Percentiles rank a stretch among this genome's conserved stretches.
These are phyloP conservation scores for Notechis scutatus DNA, from an alignment of 2,113 vertebrate species.

Conservation along the genomic window DNA sequence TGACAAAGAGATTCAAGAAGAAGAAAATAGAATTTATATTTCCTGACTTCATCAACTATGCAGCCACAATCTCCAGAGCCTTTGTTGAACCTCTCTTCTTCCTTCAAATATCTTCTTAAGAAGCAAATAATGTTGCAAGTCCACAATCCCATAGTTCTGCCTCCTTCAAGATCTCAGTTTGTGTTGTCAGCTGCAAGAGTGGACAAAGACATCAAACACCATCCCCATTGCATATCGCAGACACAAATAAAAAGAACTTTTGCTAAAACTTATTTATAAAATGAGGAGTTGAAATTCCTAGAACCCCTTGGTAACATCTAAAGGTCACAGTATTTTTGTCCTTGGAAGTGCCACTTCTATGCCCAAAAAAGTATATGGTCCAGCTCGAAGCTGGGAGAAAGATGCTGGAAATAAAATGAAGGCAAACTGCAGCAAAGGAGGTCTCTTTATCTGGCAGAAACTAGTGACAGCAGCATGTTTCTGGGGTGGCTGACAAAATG, in stretches of 20 bases:
- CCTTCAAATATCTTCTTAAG: not conserved
- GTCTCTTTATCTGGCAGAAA: no score
- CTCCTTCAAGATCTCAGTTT: not conserved
- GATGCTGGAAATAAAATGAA: no score
- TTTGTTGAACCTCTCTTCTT: not conserved
- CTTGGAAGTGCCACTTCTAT: not conserved
- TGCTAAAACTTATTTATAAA: not conserved
- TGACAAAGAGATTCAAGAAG: not conserved
- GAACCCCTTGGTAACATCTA: not conserved
- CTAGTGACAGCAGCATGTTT: no score
- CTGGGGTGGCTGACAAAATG: no score
- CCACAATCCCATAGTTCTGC: not conserved
- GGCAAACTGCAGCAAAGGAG: no score
- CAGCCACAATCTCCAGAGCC: no score
- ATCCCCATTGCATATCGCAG: not conserved
- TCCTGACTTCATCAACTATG: no score
- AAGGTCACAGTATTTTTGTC: not conserved
- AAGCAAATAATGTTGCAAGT: not conserved
- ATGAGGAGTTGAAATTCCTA: not conserved
- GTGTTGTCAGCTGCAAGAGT: not conserved
- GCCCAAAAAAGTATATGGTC: not conserved
- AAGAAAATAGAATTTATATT: not conserved
- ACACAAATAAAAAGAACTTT: not conserved
- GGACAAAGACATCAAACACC: not conserved
- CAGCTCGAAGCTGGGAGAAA: no score